Base-by-base conservation (phyloP, 2,888 invertebrate genomes). In the Sycophila texana region DNA sequence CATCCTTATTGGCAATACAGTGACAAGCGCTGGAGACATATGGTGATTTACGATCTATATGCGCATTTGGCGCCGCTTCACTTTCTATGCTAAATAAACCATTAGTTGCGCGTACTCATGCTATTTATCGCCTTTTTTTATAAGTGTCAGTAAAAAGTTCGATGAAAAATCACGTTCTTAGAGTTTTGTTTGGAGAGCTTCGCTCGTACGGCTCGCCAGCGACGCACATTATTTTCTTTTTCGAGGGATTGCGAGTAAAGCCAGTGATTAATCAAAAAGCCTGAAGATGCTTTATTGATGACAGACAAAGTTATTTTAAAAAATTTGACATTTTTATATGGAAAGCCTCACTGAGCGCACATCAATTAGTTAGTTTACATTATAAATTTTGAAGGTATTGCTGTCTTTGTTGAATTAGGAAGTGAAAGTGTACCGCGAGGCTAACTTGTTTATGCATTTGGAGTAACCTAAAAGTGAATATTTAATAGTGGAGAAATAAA, bases 21-120 rank as follows among this genome's bases (percentile, higher is more conserved):
- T 30, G 61, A 66, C 14, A 39, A 66, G 20, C 47, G 47, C 16
- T 58, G 7, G 49, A 22, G 22, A 47, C 22, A 49, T 58, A 20
- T 49, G 0, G 10, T 71, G 20, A 71, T 71, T 47, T 71, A 60
- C 14, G 71, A 58, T 16, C 57, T 39, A 49, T 22, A 2, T 22
- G 53, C 49, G 53, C 49, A 49, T 18, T 26, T 12, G 10, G 16
- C 49, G 13, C 39, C 20, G 30, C 58, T 49, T 58, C 58, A 49
- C 58, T 71, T 71, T 71, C 71, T 49, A 58, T 5, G 58, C 13
- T 49, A 71, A 60, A 71, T 71, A 71, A 71, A 71, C 60, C 22
- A 71, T 55, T 47, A 18, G 20, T 14, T 4, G 53, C 53, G 47
- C 20, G 30, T 30, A 13, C 16, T 22, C 58, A 12, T 26, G 26